Evolutionary conservation across 2,888 invertebrate genomes (phyloP).

Genomic region (Eremobia ochroleuca): DNA sequence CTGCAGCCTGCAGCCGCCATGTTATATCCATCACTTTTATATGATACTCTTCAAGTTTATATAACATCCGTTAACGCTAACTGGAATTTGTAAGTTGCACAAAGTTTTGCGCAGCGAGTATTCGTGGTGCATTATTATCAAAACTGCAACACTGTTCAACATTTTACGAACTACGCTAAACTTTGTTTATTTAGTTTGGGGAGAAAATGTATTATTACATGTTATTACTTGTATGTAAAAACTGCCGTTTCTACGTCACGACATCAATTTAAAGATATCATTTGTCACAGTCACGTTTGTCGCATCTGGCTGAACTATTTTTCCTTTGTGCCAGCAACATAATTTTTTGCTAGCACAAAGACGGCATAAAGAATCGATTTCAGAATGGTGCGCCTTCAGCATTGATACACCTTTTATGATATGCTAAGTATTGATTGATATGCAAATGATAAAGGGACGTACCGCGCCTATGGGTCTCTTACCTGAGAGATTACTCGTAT

Average conservation of each 20-base stretch:
- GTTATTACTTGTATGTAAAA: slow-evolving; percentile 28
- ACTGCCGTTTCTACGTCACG: slow-evolving; percentile 33
- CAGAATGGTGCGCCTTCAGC: slow-evolving; percentile 20
- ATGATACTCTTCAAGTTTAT: slow-evolving; percentile 49
- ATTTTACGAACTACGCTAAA: slow-evolving; percentile 24
- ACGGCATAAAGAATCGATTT: slow-evolving; percentile 37
- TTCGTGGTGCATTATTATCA: slow-evolving; percentile 48
- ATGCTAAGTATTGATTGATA: slow-evolving; percentile 58
- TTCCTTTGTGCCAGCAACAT: slow-evolving; percentile 31
- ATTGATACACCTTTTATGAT: slow-evolving; percentile 39
- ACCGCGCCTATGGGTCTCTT: slow-evolving; percentile 7
- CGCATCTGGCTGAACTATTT: slow-evolving; percentile 38
- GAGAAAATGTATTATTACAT: slow-evolving; percentile 25
- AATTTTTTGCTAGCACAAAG: slow-evolving; percentile 37
- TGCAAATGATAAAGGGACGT: slow-evolving; percentile 46
- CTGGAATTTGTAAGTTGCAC: slow-evolving; percentile 41
- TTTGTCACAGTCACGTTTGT: slow-evolving; percentile 56
- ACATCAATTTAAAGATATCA: slow-evolving; percentile 53
- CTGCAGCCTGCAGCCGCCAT: slow-evolving; percentile 66
- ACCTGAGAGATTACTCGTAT: slow-evolving; percentile 28
- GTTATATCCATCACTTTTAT: slow-evolving; percentile 44
- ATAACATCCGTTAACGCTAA: slow-evolving; percentile 30
- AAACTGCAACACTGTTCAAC: slow-evolving; percentile 53
- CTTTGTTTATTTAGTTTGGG: slow-evolving; percentile 38
- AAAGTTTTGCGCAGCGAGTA: slow-evolving; percentile 40